These are phyloP conservation scores for Osmerus eperlanus DNA, from an alignment of 2,113 vertebrate genomes.

Conservation along the genomic window DNA sequence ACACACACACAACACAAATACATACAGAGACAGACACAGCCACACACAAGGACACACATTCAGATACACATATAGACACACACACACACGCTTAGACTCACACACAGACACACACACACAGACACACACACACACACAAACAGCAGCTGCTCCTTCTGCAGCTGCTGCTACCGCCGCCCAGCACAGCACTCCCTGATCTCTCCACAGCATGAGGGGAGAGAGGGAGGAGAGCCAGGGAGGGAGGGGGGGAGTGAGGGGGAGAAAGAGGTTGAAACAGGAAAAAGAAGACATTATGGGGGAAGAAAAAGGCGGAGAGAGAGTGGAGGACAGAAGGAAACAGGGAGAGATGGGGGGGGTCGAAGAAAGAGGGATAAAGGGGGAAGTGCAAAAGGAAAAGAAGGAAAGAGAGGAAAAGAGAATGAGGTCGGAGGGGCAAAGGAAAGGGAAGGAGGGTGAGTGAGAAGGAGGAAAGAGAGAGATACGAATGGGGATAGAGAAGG, in stretches of 20 bases:
- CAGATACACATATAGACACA: conserved; percentile 36
- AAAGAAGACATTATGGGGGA: background rate
- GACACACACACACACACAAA: conserved; percentile 19
- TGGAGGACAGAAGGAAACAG: background rate
- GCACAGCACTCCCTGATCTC: conserved; percentile 58
- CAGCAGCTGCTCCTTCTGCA: conserved; percentile 69
- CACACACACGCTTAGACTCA: conserved; percentile 33
- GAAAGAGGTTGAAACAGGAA: background rate
- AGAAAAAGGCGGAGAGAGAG: background rate
- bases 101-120: conserved; percentile 24
- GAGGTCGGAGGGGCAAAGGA: conserved; percentile 9
- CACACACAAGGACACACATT: conserved; percentile 4
- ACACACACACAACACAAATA: background rate
- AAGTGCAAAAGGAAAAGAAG: conserved; percentile 17
- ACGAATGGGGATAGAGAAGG: conserved; percentile 28
- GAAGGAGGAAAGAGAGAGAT: background rate
- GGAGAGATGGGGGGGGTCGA: conserved; percentile 18
- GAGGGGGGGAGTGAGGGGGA: background rate
- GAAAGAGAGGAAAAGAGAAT: conserved; percentile 42
- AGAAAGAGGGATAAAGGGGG: conserved; percentile 30
- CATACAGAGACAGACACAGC: background rate
- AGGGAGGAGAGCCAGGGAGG: conserved; percentile 34
- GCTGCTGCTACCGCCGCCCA: conserved; percentile 69
- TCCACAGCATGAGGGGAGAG: conserved; percentile 1
- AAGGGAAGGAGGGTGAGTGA: conserved; percentile 23